phyloP scores from a whole-genome alignment of 2,888 invertebrate species.

The Sinelater perroti region DNA sequence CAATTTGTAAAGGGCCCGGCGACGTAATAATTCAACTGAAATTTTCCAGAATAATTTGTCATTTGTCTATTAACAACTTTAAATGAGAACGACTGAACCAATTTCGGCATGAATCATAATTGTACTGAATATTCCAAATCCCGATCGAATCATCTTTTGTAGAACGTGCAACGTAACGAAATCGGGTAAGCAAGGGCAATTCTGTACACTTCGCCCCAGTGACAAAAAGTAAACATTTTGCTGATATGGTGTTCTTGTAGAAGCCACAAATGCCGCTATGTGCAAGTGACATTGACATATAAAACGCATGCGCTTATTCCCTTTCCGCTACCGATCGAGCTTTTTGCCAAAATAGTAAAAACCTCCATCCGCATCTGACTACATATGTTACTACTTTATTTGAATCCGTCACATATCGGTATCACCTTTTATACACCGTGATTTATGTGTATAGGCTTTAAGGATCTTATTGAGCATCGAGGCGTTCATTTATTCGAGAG shows the following conservation, averaged over 20 bases:
- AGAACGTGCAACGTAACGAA: too few relatives aligned
- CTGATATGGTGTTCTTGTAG: not conserved
- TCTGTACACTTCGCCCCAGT: not conserved
- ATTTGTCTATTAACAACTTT: too few relatives aligned
- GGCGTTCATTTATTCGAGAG: conserved; percentile 13
- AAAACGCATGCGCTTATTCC: conserved; percentile 25
- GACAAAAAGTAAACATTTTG: conserved; percentile 8
- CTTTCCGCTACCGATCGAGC: conserved; percentile 12
- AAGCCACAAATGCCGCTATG: conserved; percentile 9
- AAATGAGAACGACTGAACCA: too few relatives aligned
- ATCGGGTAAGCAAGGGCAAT: too few relatives aligned
- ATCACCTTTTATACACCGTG: conserved; percentile 19
- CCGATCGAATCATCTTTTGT: too few relatives aligned
- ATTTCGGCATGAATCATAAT: too few relatives aligned
- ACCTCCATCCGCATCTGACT: conserved; percentile 27
- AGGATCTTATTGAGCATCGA: conserved; percentile 1
- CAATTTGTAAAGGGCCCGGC: too few relatives aligned
- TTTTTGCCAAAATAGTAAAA: conserved; percentile 17
- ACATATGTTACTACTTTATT: conserved; percentile 22
- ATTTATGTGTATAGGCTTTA: conserved; percentile 27
- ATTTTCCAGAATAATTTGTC: too few relatives aligned
- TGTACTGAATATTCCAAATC: too few relatives aligned
- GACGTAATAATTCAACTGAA: too few relatives aligned
- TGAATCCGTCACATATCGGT: conserved; percentile 28
- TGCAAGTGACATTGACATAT: conserved; percentile 20